Evolutionary conservation across 2,797 vertebrate genomes (phyloP).

Genomic region (Notolepis coatsorum): DNA sequence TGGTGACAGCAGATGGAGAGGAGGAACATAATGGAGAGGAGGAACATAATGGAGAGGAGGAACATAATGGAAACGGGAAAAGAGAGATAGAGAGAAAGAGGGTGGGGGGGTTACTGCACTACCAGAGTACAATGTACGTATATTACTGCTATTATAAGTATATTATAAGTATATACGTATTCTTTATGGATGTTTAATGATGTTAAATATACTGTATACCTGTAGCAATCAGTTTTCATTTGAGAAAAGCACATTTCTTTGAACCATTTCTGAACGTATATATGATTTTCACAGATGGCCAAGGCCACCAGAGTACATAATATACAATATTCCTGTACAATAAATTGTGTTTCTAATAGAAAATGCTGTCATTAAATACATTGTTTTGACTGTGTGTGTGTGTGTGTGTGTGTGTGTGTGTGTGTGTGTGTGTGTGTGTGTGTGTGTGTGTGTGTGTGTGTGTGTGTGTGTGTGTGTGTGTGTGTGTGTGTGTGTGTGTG

Average conservation of each 20-base stretch:
- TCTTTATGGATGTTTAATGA: too few relatives aligned
- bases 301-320: conserved; percentile 35
- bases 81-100: too few relatives aligned
- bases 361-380: conserved; percentile 49
- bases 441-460: conserved; percentile 20
- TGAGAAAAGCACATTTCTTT: too few relatives aligned
- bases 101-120: conserved; percentile 33
- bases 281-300: conserved; percentile 50
- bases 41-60: too few relatives aligned
- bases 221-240: too few relatives aligned
- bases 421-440: conserved; percentile 4
- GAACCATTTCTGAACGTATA: conserved; percentile 60
- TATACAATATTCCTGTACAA: too few relatives aligned
- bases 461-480: conserved; percentile 24
- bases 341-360: too few relatives aligned
- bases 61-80: too few relatives aligned
- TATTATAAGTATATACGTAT: too few relatives aligned
- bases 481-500: neutral
- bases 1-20: conserved; percentile 78
- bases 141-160: too few relatives aligned
- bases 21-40: conserved; percentile 9
- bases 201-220: too few relatives aligned
- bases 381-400: conserved; percentile 3
- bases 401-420: neutral
- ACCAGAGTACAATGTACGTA: too few relatives aligned